phyloP scores from a whole-genome alignment of 1,140 invertebrate species.

The Drosophila funebris region DNA sequence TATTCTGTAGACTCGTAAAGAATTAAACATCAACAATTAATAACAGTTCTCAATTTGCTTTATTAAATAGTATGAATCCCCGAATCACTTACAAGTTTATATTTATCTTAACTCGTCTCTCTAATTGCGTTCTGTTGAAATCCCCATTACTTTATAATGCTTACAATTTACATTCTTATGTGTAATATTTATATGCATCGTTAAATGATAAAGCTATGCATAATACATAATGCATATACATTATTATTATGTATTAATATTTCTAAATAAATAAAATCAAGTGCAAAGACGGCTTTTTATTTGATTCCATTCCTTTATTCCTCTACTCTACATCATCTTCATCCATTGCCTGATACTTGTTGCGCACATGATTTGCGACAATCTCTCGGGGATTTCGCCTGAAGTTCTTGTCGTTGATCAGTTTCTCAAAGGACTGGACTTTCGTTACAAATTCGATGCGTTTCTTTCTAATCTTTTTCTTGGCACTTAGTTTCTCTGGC shows the following conservation, averaged over 20 bases:
- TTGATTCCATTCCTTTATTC: neutral
- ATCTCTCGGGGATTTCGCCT: slow-evolving; percentile 67
- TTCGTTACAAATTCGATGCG: slow-evolving; percentile 53
- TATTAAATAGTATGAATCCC: slow-evolving; percentile 9
- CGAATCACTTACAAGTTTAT: slow-evolving; percentile 40
- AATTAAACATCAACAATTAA: slow-evolving; percentile 17
- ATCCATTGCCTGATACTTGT: slow-evolving; percentile 51
- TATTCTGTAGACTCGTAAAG: slow-evolving; percentile 42
- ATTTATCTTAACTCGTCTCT: slow-evolving; percentile 25
- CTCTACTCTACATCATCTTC: slow-evolving; percentile 34
- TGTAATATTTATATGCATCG: slow-evolving; percentile 77
- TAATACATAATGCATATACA: slow-evolving; percentile 56
- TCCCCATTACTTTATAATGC: slow-evolving; percentile 54
- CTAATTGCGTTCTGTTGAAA: slow-evolving; percentile 57
- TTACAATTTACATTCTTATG: slow-evolving; percentile 71
- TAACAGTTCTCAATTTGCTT: slow-evolving; percentile 35
- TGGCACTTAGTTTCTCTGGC: slow-evolving; percentile 54
- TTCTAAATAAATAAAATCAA: slow-evolving; percentile 70
- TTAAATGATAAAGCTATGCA: slow-evolving; percentile 67
- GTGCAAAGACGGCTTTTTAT: slow-evolving; percentile 7
- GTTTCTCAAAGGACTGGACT: slow-evolving; percentile 59
- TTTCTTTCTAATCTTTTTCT: slow-evolving; percentile 72
- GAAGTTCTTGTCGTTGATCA: slow-evolving; percentile 75
- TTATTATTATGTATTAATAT: slow-evolving; percentile 63
- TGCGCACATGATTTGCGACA: slow-evolving; percentile 58